Conservation (phyloP, 2,113 vertebrate species). For the Balaeniceps rex region DNA sequence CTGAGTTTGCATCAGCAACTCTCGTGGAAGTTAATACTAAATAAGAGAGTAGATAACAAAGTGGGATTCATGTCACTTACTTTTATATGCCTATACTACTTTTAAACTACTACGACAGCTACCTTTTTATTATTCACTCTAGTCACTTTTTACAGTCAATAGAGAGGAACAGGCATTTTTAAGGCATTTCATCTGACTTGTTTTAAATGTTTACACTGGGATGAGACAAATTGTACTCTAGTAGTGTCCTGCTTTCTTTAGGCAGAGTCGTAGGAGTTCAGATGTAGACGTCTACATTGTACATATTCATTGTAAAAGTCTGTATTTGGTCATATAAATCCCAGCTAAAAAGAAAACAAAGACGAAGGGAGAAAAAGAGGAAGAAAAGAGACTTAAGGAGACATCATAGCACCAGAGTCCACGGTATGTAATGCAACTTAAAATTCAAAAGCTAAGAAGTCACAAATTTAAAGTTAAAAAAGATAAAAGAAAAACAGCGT, state of each 20-base stretch:
- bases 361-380: neutral
- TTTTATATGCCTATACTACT: neutral
- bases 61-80: neutral
- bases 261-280: neutral
- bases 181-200: neutral
- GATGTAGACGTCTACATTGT: neutral
- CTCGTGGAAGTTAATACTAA: neutral
- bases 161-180: neutral
- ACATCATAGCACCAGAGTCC: neutral
- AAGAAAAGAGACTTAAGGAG: neutral
- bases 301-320: neutral
- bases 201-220: neutral
- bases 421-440: neutral
- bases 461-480: neutral
- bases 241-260: neutral
- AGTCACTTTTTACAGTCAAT: neutral
- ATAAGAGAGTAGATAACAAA: neutral
- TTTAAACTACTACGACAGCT: neutral
- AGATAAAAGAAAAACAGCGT: neutral
- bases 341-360: neutral
- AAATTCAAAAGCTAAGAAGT: neutral
- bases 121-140: neutral
- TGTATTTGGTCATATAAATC: neutral
- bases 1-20: neutral
- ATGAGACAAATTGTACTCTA: neutral